phyloP scores from a whole-genome alignment of 1,140 invertebrate genomes.

The Nomia melanderi region DNA sequence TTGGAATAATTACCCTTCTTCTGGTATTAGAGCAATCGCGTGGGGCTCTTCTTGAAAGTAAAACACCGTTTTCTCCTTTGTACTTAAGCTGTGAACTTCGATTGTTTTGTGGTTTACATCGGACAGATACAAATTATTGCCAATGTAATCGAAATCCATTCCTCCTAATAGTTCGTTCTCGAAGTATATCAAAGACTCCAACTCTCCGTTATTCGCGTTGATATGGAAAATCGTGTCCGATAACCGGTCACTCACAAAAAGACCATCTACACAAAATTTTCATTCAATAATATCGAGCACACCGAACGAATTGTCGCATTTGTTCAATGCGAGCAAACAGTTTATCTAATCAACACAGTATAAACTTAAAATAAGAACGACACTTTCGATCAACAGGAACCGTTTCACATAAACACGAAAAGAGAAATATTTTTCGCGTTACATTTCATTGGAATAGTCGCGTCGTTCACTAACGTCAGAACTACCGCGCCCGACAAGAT shows the following conservation, averaged over 20 bases:
- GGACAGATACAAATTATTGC: slow-evolving; percentile 86
- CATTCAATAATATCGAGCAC: background rate
- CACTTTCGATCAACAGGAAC: too few relatives aligned
- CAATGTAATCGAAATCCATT: slow-evolving; percentile 86
- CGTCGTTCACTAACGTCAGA: too few relatives aligned
- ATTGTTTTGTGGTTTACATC: slow-evolving; percentile 82
- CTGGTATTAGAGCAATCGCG: slow-evolving; percentile 84
- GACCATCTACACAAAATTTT: slow-evolving; percentile 45
- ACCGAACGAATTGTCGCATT: background rate
- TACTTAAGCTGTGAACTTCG: slow-evolving; percentile 83
- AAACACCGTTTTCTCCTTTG: slow-evolving; percentile 81
- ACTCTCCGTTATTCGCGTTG: slow-evolving; percentile 73
- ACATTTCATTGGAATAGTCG: too few relatives aligned
- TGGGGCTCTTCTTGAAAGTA: slow-evolving; percentile 81
- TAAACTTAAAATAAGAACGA: too few relatives aligned
- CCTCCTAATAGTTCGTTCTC: slow-evolving; percentile 82
- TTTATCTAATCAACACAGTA: too few relatives aligned
- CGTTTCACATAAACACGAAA: too few relatives aligned
- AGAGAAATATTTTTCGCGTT: too few relatives aligned
- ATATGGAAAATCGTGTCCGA: slow-evolving; percentile 63
- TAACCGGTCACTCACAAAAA: slow-evolving; percentile 57
- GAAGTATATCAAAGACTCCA: slow-evolving; percentile 74
- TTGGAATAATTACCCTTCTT: slow-evolving; percentile 81
- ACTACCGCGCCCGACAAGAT: too few relatives aligned
- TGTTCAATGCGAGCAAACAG: too few relatives aligned